Evolutionary conservation across 2,888 invertebrate species (phyloP).

Genomic region (Theristus sp.): DNA sequence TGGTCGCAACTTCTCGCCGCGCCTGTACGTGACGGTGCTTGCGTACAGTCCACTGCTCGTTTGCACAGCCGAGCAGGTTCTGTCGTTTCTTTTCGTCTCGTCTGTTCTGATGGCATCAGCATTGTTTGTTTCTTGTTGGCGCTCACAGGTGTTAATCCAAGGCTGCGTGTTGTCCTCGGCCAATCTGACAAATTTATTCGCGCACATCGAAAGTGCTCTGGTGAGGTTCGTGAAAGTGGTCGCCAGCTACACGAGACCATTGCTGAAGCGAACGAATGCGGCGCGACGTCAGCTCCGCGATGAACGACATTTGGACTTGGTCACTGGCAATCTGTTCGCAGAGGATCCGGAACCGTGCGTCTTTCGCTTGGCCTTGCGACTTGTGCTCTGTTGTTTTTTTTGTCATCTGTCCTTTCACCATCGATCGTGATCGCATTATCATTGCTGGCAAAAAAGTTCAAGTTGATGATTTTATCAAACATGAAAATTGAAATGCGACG

Average conservation of each 20-base stretch:
- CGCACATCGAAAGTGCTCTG: slow-evolving; percentile 41
- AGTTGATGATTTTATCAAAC: no score
- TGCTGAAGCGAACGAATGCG: slow-evolving; percentile 11
- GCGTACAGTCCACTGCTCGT: slow-evolving; percentile 53
- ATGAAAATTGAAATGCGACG: no score
- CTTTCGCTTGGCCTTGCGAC: not conserved
- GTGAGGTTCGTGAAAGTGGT: slow-evolving; percentile 41
- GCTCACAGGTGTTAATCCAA: slow-evolving; percentile 44
- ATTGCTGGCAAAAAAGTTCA: no score
- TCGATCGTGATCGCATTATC: not conserved
- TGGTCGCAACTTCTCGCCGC: slow-evolving; percentile 41
- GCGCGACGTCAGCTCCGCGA: not conserved
- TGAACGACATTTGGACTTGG: not conserved
- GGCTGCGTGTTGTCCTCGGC: slow-evolving; percentile 44
- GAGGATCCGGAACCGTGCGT: not conserved
- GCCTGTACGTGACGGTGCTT: slow-evolving; percentile 52
- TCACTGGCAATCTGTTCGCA: slow-evolving; percentile 2
- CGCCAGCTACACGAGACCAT: slow-evolving; percentile 11
- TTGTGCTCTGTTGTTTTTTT: not conserved
- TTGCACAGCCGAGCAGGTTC: not conserved
- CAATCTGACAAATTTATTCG: slow-evolving; percentile 43
- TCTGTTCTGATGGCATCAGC: not conserved
- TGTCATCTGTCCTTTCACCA: not conserved
- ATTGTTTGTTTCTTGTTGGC: not conserved
- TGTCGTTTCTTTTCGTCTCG: not conserved